These are phyloP conservation scores for Ptychadena robeensis DNA, from an alignment of 2,797 vertebrate species.

Conservation along the genomic window DNA sequence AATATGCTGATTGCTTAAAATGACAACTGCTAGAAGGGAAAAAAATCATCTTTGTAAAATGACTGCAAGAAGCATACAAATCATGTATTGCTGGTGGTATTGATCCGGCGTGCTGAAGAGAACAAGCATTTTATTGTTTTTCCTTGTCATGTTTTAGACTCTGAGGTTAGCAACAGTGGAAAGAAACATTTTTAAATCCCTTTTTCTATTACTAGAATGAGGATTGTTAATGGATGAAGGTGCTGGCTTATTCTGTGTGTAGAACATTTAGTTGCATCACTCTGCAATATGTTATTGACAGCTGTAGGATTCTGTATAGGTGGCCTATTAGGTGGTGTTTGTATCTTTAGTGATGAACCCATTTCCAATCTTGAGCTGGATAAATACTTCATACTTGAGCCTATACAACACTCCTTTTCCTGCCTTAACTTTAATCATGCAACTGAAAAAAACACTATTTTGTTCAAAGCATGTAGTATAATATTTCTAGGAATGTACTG, in stretches of 20 bases:
- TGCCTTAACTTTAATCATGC: background rate
- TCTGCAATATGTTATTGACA: background rate
- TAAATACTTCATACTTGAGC: background rate
- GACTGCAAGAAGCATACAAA: background rate
- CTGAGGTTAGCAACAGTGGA: constrained; percentile 9
- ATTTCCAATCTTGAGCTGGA: background rate
- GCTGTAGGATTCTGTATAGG: background rate
- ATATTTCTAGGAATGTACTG: background rate
- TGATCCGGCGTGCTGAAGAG: constrained; percentile 17
- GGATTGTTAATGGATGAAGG: background rate
- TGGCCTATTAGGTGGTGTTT: background rate
- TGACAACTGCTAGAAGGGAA: background rate
- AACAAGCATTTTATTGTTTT: constrained; percentile 15
- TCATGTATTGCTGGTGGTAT: constrained; percentile 30
- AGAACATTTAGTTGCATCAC: background rate
- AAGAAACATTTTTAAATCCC: constrained; percentile 9
- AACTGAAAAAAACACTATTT: too few relatives aligned
- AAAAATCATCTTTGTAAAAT: background rate
- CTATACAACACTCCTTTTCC: background rate
- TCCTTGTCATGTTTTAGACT: background rate
- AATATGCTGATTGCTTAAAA: background rate
- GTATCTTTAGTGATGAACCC: background rate
- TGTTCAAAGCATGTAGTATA: background rate
- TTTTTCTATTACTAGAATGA: background rate
- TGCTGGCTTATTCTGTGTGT: background rate